A percentile compares a stretch with the other conserved stretches of the same genome.
These are phyloP conservation scores for Sminthurides bifidus DNA, from an alignment of 1,140 invertebrate species.

Conservation along the genomic window DNA sequence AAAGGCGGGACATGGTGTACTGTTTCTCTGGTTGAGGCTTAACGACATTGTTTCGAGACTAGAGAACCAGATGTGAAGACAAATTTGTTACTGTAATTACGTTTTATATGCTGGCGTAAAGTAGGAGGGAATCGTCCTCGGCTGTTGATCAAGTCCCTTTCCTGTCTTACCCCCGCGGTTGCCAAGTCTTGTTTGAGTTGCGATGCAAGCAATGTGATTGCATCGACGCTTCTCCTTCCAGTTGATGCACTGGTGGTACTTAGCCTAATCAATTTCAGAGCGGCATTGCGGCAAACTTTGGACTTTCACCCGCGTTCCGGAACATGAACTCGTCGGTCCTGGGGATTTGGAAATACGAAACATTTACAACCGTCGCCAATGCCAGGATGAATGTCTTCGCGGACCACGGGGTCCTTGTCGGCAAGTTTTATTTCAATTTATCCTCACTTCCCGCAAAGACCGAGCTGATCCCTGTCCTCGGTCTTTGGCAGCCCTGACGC, in stretches of 20 bases:
- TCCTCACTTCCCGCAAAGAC: not conserved
- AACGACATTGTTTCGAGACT: no score
- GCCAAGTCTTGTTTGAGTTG: no score
- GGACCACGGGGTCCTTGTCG: conserved; percentile 38
- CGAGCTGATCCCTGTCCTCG: not conserved
- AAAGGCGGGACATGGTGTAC: no score
- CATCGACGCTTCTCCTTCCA: not conserved
- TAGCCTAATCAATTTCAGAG: conserved; percentile 32
- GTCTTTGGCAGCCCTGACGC: not conserved
- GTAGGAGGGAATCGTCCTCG: no score
- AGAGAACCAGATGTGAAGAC: no score
- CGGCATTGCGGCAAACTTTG: conserved; percentile 40
- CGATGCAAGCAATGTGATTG: no score
- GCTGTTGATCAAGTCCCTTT: no score
- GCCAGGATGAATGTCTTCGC: conserved; percentile 40
- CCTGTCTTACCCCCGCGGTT: no score
- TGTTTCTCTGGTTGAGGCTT: no score
- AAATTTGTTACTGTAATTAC: no score
- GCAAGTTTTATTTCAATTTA: conserved; percentile 20
- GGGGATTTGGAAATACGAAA: conserved; percentile 37
- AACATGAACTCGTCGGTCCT: conserved; percentile 38
- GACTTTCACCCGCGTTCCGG: conserved; percentile 42
- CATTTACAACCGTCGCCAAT: conserved; percentile 37
- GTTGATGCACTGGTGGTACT: not conserved
- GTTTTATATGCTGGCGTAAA: no score